Percentiles rank a stretch among this genome's conserved stretches.
These are phyloP conservation scores for Cepphus grylle DNA, from an alignment of 2,113 vertebrate genomes.

Conservation along the genomic window DNA sequence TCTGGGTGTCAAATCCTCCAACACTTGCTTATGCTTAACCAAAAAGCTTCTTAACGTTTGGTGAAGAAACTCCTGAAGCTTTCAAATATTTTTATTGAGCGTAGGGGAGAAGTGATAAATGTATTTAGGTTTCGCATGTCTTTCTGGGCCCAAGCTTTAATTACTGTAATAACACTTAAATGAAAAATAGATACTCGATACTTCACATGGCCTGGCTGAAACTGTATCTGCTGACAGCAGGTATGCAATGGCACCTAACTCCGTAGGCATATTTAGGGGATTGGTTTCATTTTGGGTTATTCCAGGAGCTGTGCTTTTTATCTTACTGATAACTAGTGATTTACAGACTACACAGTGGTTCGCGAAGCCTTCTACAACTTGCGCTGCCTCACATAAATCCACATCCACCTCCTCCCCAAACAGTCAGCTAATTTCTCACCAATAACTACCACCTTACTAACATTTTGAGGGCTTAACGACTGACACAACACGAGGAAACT, in stretches of 20 bases:
- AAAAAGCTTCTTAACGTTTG: background rate
- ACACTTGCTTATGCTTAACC: background rate
- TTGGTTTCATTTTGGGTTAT: background rate
- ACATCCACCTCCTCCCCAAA: background rate
- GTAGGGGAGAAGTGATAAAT: background rate
- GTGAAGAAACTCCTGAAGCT: background rate
- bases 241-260: background rate
- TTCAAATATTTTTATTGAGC: background rate
- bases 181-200: background rate
- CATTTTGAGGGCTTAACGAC: fast-evolving
- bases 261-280: background rate
- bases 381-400: background rate
- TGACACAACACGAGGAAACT: background rate
- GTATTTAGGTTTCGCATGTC: background rate
- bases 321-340: background rate
- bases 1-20: background rate
- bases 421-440: background rate
- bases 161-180: background rate
- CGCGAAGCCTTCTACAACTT: background rate
- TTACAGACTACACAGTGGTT: background rate
- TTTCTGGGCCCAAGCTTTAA: background rate
- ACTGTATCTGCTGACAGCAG: background rate
- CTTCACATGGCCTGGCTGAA: background rate
- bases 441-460: background rate
- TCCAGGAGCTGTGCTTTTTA: background rate